phyloP scores from a whole-genome alignment of 64 coral and sea anemone species.

The Platygyra sinensis region DNA sequence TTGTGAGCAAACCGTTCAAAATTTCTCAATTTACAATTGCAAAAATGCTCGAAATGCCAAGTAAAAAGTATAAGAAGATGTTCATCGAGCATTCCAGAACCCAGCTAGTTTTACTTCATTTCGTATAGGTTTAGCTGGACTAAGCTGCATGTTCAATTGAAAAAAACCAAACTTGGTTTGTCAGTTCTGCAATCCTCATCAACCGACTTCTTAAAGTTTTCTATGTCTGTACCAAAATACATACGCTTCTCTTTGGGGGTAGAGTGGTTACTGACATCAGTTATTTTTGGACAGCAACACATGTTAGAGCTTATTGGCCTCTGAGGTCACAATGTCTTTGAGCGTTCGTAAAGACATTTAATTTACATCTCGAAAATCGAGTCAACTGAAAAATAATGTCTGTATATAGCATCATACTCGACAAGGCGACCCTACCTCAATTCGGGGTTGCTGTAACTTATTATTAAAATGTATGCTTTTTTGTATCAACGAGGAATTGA shows the following conservation, averaged over 20 bases:
- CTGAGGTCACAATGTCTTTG: neutral
- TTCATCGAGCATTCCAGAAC: too few species aligned
- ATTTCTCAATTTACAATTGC: too few species aligned
- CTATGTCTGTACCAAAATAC: neutral
- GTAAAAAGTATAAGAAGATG: too few species aligned
- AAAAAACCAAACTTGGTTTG: neutral
- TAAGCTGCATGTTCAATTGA: too few species aligned
- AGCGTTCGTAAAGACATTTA: neutral
- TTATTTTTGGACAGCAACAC: neutral
- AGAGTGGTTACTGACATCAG: neutral
- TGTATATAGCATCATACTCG: conserved; percentile 18
- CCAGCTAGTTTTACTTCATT: too few species aligned
- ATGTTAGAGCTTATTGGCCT: conserved; percentile 1
- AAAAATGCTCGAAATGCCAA: too few species aligned
- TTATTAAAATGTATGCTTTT: conserved; percentile 31
- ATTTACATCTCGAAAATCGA: conserved; percentile 26
- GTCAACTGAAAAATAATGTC: neutral
- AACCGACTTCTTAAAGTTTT: neutral
- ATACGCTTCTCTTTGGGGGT: neutral
- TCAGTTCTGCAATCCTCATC: neutral
- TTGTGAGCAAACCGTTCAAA: too few species aligned
- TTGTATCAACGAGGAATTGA: conserved; percentile 37
- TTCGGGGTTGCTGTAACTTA: conserved; percentile 14
- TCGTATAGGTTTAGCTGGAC: too few species aligned
- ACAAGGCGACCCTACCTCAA: neutral